Evolutionary conservation across 2,888 invertebrate genomes (phyloP).

Genomic region (Erpobdella octoculata): DNA sequence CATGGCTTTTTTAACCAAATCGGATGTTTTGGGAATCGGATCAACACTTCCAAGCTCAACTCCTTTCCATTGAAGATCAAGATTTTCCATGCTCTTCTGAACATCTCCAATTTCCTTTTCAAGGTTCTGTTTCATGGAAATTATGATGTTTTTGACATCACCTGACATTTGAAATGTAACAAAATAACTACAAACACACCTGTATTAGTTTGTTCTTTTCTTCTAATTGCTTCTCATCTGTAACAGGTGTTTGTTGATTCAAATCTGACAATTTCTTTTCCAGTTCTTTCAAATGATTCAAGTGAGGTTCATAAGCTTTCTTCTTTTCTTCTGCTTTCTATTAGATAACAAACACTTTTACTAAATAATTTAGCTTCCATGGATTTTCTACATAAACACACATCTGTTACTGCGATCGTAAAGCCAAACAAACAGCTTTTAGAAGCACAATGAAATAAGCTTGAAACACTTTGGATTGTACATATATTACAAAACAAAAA

Average conservation of each 20-base stretch:
- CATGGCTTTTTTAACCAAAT: neutral
- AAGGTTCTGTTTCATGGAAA: neutral
- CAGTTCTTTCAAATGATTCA: neutral
- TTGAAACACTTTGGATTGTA: too few relatives aligned
- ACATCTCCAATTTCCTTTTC: slow-evolving; percentile 13
- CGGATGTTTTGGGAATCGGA: neutral
- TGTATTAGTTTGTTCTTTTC: neutral
- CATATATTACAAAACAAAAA: too few relatives aligned
- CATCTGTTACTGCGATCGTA: too few relatives aligned
- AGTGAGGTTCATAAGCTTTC: neutral
- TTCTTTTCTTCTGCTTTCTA: neutral
- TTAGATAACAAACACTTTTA: neutral
- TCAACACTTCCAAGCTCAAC: neutral
- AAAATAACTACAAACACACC: too few relatives aligned
- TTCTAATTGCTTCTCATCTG: neutral
- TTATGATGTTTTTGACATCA: too few relatives aligned
- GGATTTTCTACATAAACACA: too few relatives aligned
- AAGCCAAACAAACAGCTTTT: too few relatives aligned
- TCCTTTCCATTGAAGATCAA: slow-evolving; percentile 2
- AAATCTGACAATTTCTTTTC: neutral
- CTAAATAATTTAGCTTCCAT: too few relatives aligned
- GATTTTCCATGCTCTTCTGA: neutral
- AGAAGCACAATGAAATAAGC: too few relatives aligned
- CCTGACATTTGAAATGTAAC: too few relatives aligned
- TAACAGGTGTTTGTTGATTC: neutral